Percentiles rank a stretch among this genome's conserved stretches.
These are phyloP conservation scores for Diorhabda sublineata DNA, from an alignment of 1,140 invertebrate species.

Conservation along the genomic window DNA sequence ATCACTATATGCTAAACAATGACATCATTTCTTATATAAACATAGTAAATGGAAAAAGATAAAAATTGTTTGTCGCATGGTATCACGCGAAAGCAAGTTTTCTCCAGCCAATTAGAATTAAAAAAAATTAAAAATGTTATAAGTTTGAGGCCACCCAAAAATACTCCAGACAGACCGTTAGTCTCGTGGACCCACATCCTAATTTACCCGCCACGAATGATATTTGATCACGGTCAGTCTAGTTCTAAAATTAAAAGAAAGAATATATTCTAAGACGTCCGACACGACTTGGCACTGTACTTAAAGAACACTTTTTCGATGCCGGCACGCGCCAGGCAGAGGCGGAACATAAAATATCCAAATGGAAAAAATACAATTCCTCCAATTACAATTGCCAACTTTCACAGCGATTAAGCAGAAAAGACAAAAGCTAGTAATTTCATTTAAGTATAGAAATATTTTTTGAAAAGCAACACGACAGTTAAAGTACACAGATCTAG, in stretches of 20 bases:
- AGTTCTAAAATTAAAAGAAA: constrained; percentile 33
- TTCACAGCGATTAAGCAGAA: too few relatives aligned
- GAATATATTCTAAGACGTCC: constrained; percentile 5
- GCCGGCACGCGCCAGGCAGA: constrained; percentile 31
- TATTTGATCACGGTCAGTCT: constrained; percentile 32
- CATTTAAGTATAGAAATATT: too few relatives aligned
- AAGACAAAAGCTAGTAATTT: too few relatives aligned
- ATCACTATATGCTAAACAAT: too few relatives aligned
- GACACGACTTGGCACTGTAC: constrained; percentile 8
- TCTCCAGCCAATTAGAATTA: neutral
- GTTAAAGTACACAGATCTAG: too few relatives aligned
- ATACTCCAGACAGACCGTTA: neutral
- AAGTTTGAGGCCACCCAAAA: neutral
- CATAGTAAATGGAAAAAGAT: too few relatives aligned
- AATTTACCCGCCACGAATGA: constrained; percentile 12
- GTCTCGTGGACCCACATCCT: neutral
- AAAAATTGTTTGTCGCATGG: too few relatives aligned
- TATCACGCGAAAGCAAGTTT: too few relatives aligned
- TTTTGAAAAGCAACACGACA: too few relatives aligned
- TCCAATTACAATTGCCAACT: too few relatives aligned
- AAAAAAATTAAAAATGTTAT: neutral
- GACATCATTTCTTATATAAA: too few relatives aligned
- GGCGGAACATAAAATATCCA: constrained; percentile 16
- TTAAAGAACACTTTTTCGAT: constrained; percentile 22
- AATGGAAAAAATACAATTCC: too few relatives aligned